phyloP scores from a whole-genome alignment of 2,888 invertebrate species.

The Ischnus inquisitorius region DNA sequence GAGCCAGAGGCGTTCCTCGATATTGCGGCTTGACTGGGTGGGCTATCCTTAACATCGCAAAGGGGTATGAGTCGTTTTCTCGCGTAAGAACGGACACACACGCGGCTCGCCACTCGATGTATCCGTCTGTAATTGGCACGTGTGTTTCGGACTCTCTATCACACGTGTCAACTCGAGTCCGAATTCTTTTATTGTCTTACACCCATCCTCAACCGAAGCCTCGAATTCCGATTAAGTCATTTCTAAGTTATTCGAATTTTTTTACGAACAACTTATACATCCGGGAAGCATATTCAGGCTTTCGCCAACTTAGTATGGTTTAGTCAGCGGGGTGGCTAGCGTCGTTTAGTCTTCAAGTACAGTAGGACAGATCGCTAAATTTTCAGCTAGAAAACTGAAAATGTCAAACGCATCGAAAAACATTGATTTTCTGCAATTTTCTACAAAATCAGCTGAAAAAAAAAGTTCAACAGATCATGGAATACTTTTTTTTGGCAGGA shows the following conservation, averaged over 20 bases:
- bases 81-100: neutral
- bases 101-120: neutral
- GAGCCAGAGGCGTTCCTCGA: neutral
- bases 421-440: too few relatives aligned
- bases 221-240: neutral
- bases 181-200: neutral
- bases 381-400: too few relatives aligned
- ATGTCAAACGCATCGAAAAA: too few relatives aligned
- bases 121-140: constrained; percentile 11
- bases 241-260: neutral
- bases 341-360: too few relatives aligned
- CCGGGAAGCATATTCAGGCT: neutral
- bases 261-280: neutral
- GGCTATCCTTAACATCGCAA: neutral
- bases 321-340: too few relatives aligned
- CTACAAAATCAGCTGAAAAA: too few relatives aligned
- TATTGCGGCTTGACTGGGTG: neutral
- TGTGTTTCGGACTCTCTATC: neutral
- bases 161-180: neutral
- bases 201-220: constrained; percentile 7
- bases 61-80: neutral
- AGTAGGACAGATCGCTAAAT: too few relatives aligned
- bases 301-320: too few relatives aligned
- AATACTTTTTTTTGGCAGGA: too few relatives aligned
- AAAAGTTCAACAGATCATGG: too few relatives aligned